These are phyloP conservation scores for Oncorhynchus gorbuscha DNA, from an alignment of 2,113 vertebrate genomes.

Conservation along the genomic window DNA sequence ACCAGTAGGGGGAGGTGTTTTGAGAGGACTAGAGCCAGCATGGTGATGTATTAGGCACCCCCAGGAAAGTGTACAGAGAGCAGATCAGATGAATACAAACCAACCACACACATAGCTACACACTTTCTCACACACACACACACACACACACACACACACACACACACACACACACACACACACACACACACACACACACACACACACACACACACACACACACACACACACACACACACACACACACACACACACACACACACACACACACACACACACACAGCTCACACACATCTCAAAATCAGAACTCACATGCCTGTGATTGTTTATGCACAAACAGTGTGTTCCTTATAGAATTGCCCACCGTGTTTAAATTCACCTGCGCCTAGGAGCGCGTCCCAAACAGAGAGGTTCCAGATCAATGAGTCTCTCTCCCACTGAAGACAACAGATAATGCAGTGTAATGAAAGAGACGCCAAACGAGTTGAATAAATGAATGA, in stretches of 20 bases:
- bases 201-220: conserved; percentile 36
- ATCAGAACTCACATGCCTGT: conserved; percentile 76
- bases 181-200: conserved; percentile 57
- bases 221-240: conserved; percentile 57
- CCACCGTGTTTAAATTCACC: conserved; percentile 76
- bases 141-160: conserved; percentile 28
- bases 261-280: background rate
- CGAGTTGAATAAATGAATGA: conserved; percentile 78
- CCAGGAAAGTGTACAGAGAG: conserved; percentile 75
- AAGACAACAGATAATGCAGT: conserved; percentile 76
- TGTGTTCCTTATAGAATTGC: conserved; percentile 74
- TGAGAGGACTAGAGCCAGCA: conserved; percentile 77
- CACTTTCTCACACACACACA: conserved; percentile 38
- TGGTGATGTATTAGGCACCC: conserved; percentile 75
- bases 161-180: conserved; percentile 39
- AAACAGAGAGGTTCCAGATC: conserved; percentile 79
- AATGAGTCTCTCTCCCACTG: conserved; percentile 75
- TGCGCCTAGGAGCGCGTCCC: conserved; percentile 73
- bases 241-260: conserved; percentile 37
- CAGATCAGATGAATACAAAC: conserved; percentile 78
- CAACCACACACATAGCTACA: conserved; percentile 65
- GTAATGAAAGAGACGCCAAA: conserved; percentile 78
- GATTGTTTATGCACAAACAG: conserved; percentile 77
- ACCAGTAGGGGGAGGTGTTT: conserved; percentile 76
- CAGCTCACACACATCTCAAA: conserved; percentile 61